Evolutionary conservation across 2,113 vertebrate species (phyloP).

Genomic region (Nothoprocta pentlandii): DNA sequence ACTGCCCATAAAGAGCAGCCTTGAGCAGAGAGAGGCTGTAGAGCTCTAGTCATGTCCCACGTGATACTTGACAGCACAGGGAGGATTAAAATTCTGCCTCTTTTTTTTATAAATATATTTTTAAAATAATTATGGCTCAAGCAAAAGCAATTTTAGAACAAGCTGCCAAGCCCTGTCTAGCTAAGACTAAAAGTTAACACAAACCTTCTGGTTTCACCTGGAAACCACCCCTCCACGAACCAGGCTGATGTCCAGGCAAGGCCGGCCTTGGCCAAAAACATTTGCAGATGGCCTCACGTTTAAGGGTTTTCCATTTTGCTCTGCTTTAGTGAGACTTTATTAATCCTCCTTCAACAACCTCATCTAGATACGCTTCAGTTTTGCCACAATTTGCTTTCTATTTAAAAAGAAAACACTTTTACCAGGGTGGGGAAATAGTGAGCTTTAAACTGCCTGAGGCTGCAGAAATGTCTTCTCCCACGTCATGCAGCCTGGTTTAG

Average conservation of each 20-base stretch:
- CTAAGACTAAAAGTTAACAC: background rate
- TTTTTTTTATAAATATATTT: background rate
- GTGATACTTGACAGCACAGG: background rate
- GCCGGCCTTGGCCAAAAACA: background rate
- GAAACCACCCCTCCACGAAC: background rate
- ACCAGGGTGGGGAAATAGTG: background rate
- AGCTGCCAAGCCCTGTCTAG: background rate
- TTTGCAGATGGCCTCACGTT: background rate
- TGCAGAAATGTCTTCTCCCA: background rate
- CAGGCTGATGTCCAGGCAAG: background rate
- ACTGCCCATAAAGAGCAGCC: background rate
- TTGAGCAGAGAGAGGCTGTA: background rate
- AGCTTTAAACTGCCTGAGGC: background rate
- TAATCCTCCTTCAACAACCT: background rate
- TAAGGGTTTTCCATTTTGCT: background rate
- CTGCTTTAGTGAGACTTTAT: background rate
- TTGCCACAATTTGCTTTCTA: background rate
- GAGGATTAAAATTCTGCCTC: background rate
- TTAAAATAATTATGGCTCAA: background rate
- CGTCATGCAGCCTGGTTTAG: fast-evolving
- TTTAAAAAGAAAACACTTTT: background rate
- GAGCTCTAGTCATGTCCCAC: background rate
- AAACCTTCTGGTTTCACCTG: background rate
- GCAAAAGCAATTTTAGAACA: background rate
- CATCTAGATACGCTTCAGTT: background rate